Evolutionary conservation across 2,113 vertebrate genomes (phyloP).

Genomic region (Cynopterus brachyotis): DNA sequence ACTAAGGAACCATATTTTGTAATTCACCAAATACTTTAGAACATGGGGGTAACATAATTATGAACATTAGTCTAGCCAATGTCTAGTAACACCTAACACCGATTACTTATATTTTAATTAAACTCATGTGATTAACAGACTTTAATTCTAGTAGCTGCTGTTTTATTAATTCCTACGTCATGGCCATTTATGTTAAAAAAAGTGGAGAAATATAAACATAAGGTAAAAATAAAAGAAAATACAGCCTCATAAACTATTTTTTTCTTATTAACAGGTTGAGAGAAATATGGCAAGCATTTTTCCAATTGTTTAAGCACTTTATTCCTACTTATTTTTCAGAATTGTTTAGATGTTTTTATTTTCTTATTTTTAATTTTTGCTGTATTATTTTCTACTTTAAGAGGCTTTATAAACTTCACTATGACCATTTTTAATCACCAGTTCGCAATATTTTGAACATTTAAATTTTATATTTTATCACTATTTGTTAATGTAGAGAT

Average conservation of each 20-base stretch:
- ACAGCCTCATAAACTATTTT: background rate
- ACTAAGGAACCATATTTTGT: background rate
- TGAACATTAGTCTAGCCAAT: no score
- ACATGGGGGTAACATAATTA: background rate
- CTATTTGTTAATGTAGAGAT: background rate
- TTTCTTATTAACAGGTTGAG: background rate
- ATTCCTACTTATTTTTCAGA: background rate
- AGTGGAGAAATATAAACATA: background rate
- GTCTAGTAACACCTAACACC: background rate
- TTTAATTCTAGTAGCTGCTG: background rate
- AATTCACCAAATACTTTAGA: background rate
- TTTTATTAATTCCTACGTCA: background rate
- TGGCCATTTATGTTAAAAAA: background rate
- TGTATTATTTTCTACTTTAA: background rate
- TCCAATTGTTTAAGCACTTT: background rate
- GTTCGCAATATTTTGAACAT: background rate
- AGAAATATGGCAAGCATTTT: background rate
- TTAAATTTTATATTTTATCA: background rate
- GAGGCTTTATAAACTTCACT: background rate
- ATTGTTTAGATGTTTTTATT: background rate
- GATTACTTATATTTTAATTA: background rate
- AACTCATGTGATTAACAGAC: background rate
- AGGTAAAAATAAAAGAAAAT: background rate
- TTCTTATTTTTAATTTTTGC: background rate
- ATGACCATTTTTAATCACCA: background rate